Evolutionary conservation across 1,140 invertebrate species (phyloP), one percentile per base, ranked within the genome.

Genomic region (Drosophila serrata): DNA sequence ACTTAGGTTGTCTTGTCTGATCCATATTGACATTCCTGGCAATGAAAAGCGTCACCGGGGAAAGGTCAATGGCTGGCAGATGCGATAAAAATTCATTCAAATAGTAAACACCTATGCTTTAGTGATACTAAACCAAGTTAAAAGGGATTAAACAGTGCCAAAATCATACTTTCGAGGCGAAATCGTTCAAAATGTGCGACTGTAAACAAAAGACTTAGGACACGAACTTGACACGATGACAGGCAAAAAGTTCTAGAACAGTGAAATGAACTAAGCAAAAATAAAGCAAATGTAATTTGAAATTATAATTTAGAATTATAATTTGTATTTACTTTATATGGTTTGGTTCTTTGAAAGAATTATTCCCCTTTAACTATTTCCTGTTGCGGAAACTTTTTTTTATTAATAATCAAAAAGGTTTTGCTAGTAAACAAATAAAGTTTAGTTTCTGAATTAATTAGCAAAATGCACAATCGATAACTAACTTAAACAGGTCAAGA

Each of bases 51-150:
- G 24, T 42, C 45, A 76, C 40, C 73, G 67, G 86, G 73, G 70
- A 90, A 90, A 81, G 85, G 81, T 90, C 78, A 90, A 85, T 90
- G 81, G 78, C 82, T 86, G 69, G 65, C 57, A 90, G 69, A 45
- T 62, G 58, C 60, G 53, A 79, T 85, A 76, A 85, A 81, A 84
- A 51, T n/a, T 35, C 46, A 55, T 67, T 57, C 68, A 75, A 73
- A 74, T 51, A 69, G 17, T 62, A 27, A 37, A 61, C 39, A 33
- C 27, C 39, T 29, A 24, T 43, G 27, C 17, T 15, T 51, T 22
- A 53, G 43, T 37, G 42, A 13, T 27, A 19, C n/a, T 75, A 65
- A 58, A 55, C 22, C 17, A 35, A 42, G 43, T 19, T 37, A 51
- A 48, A 24, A 8, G 12, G 35, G 24, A 67, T 33, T 46, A 46